Conservation (phyloP, 2,888 invertebrate genomes). For the Cantharis rustica region DNA sequence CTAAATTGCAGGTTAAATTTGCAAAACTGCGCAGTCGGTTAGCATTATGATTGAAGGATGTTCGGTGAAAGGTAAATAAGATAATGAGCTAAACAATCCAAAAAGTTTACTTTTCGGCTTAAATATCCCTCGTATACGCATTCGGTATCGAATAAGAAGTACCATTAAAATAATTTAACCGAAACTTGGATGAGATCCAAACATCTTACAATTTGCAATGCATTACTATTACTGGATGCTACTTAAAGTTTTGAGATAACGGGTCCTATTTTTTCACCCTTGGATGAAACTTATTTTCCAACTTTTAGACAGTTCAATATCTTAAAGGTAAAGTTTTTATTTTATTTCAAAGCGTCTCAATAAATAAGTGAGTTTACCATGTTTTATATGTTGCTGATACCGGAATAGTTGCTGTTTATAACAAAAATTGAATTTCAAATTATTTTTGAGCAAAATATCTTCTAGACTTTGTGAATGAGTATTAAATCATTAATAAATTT, state of each 20-base stretch:
- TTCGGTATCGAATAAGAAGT: background rate
- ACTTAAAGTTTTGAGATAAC: background rate
- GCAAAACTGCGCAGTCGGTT: background rate
- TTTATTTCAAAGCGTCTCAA: background rate
- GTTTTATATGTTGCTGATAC: background rate
- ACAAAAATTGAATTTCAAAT: background rate
- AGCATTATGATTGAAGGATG: too few species aligned
- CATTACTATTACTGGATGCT: background rate
- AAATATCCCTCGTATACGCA: background rate
- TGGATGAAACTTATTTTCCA: background rate
- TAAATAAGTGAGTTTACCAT: background rate
- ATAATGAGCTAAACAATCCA: background rate
- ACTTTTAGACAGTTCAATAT: background rate
- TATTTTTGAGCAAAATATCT: background rate
- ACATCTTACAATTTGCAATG: background rate
- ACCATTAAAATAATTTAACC: background rate
- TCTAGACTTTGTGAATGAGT: background rate
- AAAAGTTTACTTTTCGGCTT: background rate
- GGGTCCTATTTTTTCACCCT: background rate
- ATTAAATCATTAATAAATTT: background rate
- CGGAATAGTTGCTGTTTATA: background rate
- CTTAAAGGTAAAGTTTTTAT: background rate
- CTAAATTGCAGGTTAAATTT: background rate
- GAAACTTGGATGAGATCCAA: background rate
- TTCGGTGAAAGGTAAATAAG: background rate